These are phyloP conservation scores for Serranus cabrilla DNA, from an alignment of 2,797 vertebrate genomes.

Conservation along the genomic window DNA sequence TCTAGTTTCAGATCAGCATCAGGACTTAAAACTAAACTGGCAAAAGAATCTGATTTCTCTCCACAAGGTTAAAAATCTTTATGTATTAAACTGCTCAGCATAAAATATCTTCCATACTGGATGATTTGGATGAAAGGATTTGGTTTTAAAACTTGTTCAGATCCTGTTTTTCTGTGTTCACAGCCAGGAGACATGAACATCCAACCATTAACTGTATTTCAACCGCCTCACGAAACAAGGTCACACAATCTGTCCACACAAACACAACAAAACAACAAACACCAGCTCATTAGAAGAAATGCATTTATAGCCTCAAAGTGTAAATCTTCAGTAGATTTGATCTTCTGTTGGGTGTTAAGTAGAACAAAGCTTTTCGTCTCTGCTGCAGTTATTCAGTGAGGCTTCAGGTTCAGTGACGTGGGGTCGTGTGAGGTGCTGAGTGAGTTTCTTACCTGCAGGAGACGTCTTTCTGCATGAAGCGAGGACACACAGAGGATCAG, in stretches of 20 bases:
- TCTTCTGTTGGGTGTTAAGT: too few species aligned
- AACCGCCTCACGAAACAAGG: slow-evolving; percentile 1
- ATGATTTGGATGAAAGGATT: slow-evolving; percentile 4
- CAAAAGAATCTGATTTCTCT: too few species aligned
- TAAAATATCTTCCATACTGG: slow-evolving; percentile 25
- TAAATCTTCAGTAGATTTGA: slow-evolving; percentile 12
- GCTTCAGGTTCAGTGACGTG: too few species aligned
- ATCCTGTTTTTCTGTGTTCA: not conserved
- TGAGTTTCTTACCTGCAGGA: too few species aligned
- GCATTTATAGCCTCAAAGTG: not conserved
- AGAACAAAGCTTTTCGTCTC: not conserved
- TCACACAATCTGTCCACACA: not conserved
- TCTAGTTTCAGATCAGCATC: not conserved
- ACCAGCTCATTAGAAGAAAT: slow-evolving; percentile 4
- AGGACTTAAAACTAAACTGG: too few species aligned
- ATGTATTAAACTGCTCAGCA: too few species aligned
- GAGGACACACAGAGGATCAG: too few species aligned
- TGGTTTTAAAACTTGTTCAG: not conserved
- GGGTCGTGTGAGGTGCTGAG: too few species aligned
- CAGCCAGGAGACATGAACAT: not conserved
- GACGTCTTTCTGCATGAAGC: too few species aligned
- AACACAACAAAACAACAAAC: slow-evolving; percentile 11
- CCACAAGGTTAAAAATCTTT: too few species aligned
- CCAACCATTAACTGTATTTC: not conserved
- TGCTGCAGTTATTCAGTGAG: not conserved